Conservation (phyloP, 2,888 invertebrate species). For the Odontocolon sp. region DNA sequence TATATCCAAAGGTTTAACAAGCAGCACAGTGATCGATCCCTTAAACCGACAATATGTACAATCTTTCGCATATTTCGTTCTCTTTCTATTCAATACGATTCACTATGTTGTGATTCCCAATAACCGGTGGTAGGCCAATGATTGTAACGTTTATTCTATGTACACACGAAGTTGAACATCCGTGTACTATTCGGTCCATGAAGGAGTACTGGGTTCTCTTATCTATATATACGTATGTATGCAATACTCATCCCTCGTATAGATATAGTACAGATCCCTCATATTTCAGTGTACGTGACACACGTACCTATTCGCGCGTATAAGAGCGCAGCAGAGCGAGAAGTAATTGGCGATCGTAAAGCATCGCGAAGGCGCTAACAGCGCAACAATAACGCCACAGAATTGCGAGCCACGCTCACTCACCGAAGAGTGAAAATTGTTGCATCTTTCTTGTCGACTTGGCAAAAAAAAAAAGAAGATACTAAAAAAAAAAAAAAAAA, state of each 20-base stretch:
- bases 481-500: neutral
- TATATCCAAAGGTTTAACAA: neutral
- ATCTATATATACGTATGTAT: neutral
- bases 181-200: neutral
- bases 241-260: slow-evolving; percentile 9
- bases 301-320: slow-evolving; percentile 40
- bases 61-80: too few species aligned
- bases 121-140: too few species aligned
- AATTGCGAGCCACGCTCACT: neutral
- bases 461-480: neutral
- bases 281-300: slow-evolving; percentile 58
- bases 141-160: slow-evolving; percentile 8
- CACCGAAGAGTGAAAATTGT: slow-evolving; percentile 59
- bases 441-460: slow-evolving; percentile 48
- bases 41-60: neutral
- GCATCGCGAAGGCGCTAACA: slow-evolving; percentile 72
- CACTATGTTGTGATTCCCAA: neutral
- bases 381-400: slow-evolving; percentile 62
- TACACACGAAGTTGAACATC: slow-evolving; percentile 32
- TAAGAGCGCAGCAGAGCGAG: slow-evolving; percentile 52
- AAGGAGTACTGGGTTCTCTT: neutral
- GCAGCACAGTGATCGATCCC: too few species aligned
- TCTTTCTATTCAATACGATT: too few species aligned
- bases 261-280: slow-evolving; percentile 40
- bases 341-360: slow-evolving; percentile 76